Conservation (phyloP, 2,113 vertebrate genomes). For the Pelusios castaneus region DNA sequence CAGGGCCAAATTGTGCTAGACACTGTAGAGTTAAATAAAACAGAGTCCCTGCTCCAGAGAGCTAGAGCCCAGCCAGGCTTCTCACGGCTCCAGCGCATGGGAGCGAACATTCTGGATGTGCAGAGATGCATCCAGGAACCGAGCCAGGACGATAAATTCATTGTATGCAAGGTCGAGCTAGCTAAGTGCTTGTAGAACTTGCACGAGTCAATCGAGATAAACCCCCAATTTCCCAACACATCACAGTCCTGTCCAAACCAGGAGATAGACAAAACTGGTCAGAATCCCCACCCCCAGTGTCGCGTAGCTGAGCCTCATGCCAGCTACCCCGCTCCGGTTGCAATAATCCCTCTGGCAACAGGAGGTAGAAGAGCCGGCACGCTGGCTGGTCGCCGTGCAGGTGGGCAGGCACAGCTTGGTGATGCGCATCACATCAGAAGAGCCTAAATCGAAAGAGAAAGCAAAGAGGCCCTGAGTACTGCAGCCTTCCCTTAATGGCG, state of each 20-base stretch:
- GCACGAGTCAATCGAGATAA: neutral
- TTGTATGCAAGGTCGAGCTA: neutral
- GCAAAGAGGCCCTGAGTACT: too few relatives aligned
- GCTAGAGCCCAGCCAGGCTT: neutral
- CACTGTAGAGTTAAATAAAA: neutral
- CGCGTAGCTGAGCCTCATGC: neutral
- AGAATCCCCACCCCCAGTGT: neutral
- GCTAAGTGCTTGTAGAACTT: neutral
- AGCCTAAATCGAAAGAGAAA: neutral
- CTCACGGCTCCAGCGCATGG: neutral
- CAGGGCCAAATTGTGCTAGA: neutral
- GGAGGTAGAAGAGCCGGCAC: neutral
- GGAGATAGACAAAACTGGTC: neutral
- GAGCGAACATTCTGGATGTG: neutral
- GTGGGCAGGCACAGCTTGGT: neutral
- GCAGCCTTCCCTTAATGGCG: neutral
- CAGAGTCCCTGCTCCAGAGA: neutral
- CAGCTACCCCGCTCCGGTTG: neutral
- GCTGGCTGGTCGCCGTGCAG: neutral
- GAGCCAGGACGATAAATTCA: neutral
- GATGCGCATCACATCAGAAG: neutral
- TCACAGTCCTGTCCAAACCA: neutral
- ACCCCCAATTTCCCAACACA: neutral
- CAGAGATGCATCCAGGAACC: neutral
- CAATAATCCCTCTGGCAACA: neutral